A percentile compares a stretch with the other conserved stretches of the same genome.
Evolutionary conservation across 2,888 invertebrate genomes (phyloP).

Genomic region (Caenorhabditis panamensis): DNA sequence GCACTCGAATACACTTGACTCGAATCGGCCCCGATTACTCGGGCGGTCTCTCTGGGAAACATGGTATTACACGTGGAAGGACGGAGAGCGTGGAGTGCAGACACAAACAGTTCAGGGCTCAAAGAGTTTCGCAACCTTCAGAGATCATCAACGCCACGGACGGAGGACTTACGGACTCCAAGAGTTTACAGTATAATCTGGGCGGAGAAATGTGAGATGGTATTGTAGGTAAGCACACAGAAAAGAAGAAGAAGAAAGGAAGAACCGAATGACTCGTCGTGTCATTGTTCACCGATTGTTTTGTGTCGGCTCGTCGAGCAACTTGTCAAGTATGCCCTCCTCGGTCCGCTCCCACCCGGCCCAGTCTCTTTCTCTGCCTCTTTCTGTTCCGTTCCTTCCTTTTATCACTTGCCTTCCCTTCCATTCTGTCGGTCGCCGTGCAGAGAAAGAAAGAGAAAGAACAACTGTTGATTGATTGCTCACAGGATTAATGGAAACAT

Average conservation of each 20-base stretch:
- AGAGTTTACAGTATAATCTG: neutral
- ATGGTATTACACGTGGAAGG: neutral
- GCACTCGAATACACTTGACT: conserved; percentile 40
- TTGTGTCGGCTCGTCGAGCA: conserved; percentile 42
- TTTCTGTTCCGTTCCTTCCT: conserved; percentile 3
- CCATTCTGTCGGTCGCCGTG: neutral
- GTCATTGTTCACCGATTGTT: conserved; percentile 31
- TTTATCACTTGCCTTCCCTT: conserved; percentile 7
- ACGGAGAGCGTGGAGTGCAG: neutral
- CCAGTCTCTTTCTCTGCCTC: neutral
- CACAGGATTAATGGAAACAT: conserved; percentile 34
- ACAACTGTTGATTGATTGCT: conserved; percentile 37
- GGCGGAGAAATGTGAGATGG: conserved; percentile 14
- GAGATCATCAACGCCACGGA: conserved; percentile 5
- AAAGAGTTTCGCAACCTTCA: conserved; percentile 1
- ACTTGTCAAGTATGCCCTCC: conserved; percentile 53
- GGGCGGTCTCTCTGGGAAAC: conserved; percentile 12
- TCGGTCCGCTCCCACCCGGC: neutral
- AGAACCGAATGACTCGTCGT: conserved; percentile 9
- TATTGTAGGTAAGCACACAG: conserved; percentile 24
- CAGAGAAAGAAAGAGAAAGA: conserved; percentile 14
- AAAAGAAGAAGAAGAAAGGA: conserved; percentile 7
- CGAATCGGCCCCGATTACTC: conserved; percentile 26
- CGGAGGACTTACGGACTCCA: no score
- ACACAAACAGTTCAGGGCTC: conserved; percentile 1